phyloP scores from a whole-genome alignment of 2,797 vertebrate genomes.

The Bryconaethiops microstoma region DNA sequence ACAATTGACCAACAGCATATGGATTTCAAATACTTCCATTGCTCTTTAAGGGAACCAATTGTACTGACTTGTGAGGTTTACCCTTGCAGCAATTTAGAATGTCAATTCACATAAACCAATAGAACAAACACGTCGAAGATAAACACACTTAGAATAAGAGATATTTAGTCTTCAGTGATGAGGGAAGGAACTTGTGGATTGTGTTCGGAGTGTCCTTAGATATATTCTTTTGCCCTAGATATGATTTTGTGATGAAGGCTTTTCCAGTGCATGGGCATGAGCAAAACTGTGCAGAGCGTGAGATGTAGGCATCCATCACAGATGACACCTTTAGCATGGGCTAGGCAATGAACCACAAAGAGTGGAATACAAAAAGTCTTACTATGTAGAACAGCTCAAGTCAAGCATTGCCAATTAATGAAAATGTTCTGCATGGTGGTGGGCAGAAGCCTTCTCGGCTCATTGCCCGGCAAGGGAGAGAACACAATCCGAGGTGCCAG shows the following conservation, averaged over 20 bases:
- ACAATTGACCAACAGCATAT: too few relatives aligned
- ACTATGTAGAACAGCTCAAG: slow-evolving; percentile 12
- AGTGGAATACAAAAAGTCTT: background rate
- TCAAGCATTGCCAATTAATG: slow-evolving; percentile 5
- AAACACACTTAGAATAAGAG: background rate
- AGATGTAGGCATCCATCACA: slow-evolving; percentile 15
- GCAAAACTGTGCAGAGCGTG: background rate
- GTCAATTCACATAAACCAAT: background rate
- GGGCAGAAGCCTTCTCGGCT: background rate
- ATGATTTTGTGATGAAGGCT: background rate
- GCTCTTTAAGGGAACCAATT: background rate
- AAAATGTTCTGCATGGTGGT: background rate
- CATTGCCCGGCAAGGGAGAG: background rate
- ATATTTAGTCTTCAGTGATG: background rate
- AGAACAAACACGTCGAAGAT: background rate
- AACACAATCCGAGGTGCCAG: background rate
- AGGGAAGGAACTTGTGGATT: background rate
- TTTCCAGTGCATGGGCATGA: slow-evolving; percentile 1
- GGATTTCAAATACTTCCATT: background rate
- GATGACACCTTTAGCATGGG: slow-evolving; percentile 5
- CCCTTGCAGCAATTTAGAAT: background rate
- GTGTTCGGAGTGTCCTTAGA: background rate
- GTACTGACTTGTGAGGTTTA: background rate
- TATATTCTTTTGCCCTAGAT: background rate
- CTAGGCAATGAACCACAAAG: background rate